phyloP scores from a whole-genome alignment of 2,113 vertebrate species.

The Psittacula cyanocephala region DNA sequence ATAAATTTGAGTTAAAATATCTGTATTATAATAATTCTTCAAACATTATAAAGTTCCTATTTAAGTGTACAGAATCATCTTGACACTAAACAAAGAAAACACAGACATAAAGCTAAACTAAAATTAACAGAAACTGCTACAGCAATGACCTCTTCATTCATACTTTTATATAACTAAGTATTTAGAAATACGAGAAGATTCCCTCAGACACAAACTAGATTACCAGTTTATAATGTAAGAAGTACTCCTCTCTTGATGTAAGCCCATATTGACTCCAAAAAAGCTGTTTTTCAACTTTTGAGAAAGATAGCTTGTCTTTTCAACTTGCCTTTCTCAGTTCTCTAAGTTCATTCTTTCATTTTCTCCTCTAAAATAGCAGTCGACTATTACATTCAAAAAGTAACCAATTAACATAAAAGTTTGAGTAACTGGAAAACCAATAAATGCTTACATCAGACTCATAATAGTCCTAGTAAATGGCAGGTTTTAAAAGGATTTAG shows the following conservation, averaged over 20 bases:
- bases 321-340: not conserved
- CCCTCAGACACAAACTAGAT: slow-evolving; percentile 15
- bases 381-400: not conserved
- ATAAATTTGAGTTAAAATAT: not conserved
- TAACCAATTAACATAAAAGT: slow-evolving; percentile 68
- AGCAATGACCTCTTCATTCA: not conserved
- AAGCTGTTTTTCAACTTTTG: not conserved
- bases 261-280: not conserved
- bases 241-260: not conserved
- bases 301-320: not conserved
- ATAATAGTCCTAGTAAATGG: slow-evolving; percentile 25
- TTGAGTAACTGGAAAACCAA: slow-evolving; percentile 59
- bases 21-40: not conserved
- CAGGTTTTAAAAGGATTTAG: not conserved
- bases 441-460: slow-evolving; percentile 22
- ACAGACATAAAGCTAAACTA: not conserved
- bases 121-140: not conserved
- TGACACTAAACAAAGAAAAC: not conserved
- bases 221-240: slow-evolving; percentile 26
- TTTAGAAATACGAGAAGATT: not conserved
- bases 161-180: slow-evolving; percentile 1
- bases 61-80: not conserved
- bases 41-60: slow-evolving; percentile 7
- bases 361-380: not conserved
- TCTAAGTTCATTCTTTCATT: not conserved